phyloP scores from a whole-genome alignment of 2,888 invertebrate species.

The Morpho achilles region DNA sequence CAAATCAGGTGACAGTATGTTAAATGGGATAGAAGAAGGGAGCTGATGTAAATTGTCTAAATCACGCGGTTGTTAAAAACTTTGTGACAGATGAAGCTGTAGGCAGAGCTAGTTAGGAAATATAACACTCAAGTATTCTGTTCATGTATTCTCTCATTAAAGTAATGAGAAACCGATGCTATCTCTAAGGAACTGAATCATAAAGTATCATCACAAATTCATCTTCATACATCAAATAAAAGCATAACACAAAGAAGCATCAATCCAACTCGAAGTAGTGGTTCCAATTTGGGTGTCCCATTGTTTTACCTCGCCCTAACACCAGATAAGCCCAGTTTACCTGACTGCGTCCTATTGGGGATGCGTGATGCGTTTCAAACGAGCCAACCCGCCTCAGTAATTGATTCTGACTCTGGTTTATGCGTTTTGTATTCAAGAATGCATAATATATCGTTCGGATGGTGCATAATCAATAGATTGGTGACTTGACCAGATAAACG shows the following conservation, averaged over 20 bases:
- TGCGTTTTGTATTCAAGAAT: conserved; percentile 75
- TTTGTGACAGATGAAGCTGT: no score
- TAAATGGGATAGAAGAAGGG: no score
- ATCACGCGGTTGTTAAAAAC: no score
- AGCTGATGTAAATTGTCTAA: no score
- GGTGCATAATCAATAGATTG: conserved; percentile 17
- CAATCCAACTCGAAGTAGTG: conserved; percentile 36
- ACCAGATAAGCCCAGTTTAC: conserved; percentile 71
- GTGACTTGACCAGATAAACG: conserved; percentile 5
- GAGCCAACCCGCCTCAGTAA: conserved; percentile 66
- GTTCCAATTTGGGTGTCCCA: conserved; percentile 70
- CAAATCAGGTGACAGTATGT: no score
- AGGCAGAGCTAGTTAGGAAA: no score
- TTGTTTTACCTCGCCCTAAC: conserved; percentile 66
- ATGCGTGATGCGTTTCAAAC: conserved; percentile 80
- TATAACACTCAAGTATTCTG: no score
- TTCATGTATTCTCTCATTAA: no score
- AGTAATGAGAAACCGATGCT: no score
- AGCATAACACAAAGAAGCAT: conserved; percentile 24
- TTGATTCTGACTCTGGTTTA: conserved; percentile 74
- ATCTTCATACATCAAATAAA: conserved; percentile 23
- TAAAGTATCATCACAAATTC: conserved; percentile 25
- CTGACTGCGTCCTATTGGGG: conserved; percentile 67
- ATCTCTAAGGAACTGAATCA: not conserved
- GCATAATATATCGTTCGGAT: conserved; percentile 70